Percentiles rank a stretch among this genome's conserved stretches.
Evolutionary conservation across 2,797 vertebrate genomes (phyloP).

Genomic region (Thripadectes ignobilis): DNA sequence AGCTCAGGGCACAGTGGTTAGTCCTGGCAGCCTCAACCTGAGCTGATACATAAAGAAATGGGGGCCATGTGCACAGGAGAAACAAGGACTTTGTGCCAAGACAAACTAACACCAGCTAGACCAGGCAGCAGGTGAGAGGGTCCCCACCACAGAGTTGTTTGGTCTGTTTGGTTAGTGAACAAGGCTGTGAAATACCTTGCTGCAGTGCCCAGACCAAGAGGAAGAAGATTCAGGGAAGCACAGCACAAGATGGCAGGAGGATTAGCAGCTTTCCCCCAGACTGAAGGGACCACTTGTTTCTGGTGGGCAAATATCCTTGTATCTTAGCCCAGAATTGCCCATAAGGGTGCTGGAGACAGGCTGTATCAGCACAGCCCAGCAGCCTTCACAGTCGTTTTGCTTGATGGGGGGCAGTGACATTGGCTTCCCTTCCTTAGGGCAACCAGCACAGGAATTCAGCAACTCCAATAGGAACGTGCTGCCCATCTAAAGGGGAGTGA

Average conservation of each 20-base stretch:
- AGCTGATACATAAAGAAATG: fast-evolving
- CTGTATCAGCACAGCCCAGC: background rate
- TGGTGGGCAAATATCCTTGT: background rate
- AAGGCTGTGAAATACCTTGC: background rate
- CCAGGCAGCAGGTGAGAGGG: background rate
- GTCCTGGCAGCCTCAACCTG: background rate
- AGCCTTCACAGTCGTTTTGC: background rate
- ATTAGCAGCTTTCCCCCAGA: background rate
- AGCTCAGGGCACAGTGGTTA: background rate
- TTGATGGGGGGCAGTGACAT: fast-evolving
- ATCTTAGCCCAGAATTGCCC: background rate
- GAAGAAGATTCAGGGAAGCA: background rate
- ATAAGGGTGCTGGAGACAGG: background rate
- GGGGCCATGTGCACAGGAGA: background rate
- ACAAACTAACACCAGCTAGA: background rate
- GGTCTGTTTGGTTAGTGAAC: background rate
- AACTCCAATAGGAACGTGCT: fast-evolving
- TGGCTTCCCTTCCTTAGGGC: background rate
- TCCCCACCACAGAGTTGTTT: background rate
- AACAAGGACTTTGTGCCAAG: background rate
- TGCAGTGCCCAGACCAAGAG: background rate
- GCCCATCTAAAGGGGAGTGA: background rate
- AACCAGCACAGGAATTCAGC: background rate
- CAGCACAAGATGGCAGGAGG: background rate
- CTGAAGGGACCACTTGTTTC: background rate